Evolutionary conservation across 2,113 vertebrate genomes (phyloP).

Genomic region (Leucoraja erinaceus): DNA sequence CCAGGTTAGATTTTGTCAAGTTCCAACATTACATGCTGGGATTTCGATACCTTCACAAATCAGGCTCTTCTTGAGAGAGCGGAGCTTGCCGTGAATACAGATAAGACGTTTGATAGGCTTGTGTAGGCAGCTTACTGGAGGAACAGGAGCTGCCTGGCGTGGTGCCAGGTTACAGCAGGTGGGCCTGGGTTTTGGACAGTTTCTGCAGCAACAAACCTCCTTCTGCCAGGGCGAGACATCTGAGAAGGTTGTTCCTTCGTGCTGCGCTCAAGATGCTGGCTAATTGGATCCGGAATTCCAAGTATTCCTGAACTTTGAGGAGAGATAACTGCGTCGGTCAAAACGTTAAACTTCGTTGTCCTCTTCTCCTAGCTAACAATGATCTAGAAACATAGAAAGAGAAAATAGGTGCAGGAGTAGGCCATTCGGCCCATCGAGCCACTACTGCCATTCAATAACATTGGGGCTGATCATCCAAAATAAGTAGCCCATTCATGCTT

Average conservation of each 20-base stretch:
- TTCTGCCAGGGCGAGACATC: neutral
- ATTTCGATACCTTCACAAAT: neutral
- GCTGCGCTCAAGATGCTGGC: neutral
- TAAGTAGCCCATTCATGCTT: too few species aligned
- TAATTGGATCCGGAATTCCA: neutral
- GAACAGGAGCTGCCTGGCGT: neutral
- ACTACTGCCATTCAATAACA: too few species aligned
- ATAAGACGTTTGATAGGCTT: neutral
- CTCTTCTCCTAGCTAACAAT: too few species aligned
- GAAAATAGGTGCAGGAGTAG: too few species aligned
- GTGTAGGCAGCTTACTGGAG: neutral
- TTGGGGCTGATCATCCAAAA: too few species aligned
- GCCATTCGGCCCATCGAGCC: too few species aligned
- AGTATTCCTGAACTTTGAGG: neutral
- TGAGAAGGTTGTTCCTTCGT: neutral
- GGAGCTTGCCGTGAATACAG: neutral
- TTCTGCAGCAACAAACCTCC: neutral
- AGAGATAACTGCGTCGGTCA: too few species aligned
- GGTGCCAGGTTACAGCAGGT: neutral
- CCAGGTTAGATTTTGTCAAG: constrained; percentile 7
- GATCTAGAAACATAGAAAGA: too few species aligned
- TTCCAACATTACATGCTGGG: neutral
- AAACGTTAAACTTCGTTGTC: too few species aligned
- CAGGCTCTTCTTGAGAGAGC: neutral
- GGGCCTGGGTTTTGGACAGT: neutral